Base-by-base conservation (phyloP, 2,113 vertebrate species). In the Benitochromis conjunctus region DNA sequence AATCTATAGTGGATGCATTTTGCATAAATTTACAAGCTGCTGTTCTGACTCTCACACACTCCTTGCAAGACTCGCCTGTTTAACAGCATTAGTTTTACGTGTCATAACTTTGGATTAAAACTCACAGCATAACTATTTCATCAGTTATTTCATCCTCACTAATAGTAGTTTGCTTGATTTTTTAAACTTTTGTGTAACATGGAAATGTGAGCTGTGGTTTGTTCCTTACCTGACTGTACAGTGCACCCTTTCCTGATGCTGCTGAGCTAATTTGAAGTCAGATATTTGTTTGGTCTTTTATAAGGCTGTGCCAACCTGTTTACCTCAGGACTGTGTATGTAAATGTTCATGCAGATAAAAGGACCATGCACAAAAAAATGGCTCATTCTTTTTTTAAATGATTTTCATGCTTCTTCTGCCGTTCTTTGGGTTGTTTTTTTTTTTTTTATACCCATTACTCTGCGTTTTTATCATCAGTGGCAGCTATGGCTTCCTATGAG, bases 251-350 rank as follows among this genome's bases (percentile, higher is more conserved):
- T 88, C 13, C 21, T 60, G 43, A 80, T 90, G 86, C 90, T 93
- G 90, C 89, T 89, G 46, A 91, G 21, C 69, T 78, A 4, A 83
- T 86, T 53, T 92, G 4, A 66, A 71, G 38, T 87, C 58, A 79
- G 90, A 84, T 64, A 81, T 71, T 71, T 58, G 5, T 92, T 90
- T 19, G 26, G 62, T 48, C 81, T 86, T 53, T 48, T 64, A 5
- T 69, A 11, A 85, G 81, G 81, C 62, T 69, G 86, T 91, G 81
- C 86, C 88, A 89, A 92, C 80, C 53, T 41, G 51, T 91, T 79
- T 91, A 89, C 92, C 93, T 94, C 94, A 94, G 88, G 89, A 84
- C 74, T 85, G 76, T 79, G 80, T 80, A 31, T 14, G 7, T 87
- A 43, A 58, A n/a, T 85, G 43, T 90, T 80, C 24, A 81, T 19